phyloP scores from a whole-genome alignment of 2,888 invertebrate genomes.

The Drosophila paranaensis region DNA sequence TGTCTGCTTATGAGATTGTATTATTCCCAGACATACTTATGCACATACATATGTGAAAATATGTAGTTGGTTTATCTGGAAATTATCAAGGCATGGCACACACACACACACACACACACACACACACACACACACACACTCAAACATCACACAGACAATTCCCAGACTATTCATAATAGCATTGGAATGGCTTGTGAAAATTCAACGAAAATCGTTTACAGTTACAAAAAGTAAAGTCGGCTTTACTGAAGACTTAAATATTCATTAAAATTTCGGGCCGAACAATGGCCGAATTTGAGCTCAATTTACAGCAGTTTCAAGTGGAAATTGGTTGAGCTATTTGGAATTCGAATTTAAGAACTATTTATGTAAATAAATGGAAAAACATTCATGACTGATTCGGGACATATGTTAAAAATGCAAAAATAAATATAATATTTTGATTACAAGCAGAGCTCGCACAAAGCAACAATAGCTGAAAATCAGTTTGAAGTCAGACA shows the following conservation, averaged over 20 bases:
- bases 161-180: conserved; percentile 31
- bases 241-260: conserved; percentile 23
- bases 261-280: conserved; percentile 8
- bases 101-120: conserved; percentile 2
- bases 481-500: neutral
- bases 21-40: conserved; percentile 26
- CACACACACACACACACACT: conserved; percentile 9
- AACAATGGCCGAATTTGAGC: conserved; percentile 13
- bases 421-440: neutral
- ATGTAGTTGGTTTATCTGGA: conserved; percentile 35
- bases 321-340: neutral
- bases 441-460: neutral
- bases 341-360: neutral
- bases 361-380: conserved; percentile 3
- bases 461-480: neutral
- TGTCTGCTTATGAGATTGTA: conserved; percentile 14
- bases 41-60: conserved; percentile 20
- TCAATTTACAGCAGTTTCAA: conserved; percentile 1
- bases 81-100: conserved; percentile 46
- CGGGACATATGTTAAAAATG: neutral
- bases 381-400: too few species aligned
- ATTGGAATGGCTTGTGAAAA: conserved; percentile 16
- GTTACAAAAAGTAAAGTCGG: conserved; percentile 21
- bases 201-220: conserved; percentile 18
- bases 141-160: too few species aligned